Percentiles rank a stretch among this genome's conserved stretches.
phyloP scores from a whole-genome alignment of 53 echinoderm and acorn worm genomes.

The Pentamera pediparva region DNA sequence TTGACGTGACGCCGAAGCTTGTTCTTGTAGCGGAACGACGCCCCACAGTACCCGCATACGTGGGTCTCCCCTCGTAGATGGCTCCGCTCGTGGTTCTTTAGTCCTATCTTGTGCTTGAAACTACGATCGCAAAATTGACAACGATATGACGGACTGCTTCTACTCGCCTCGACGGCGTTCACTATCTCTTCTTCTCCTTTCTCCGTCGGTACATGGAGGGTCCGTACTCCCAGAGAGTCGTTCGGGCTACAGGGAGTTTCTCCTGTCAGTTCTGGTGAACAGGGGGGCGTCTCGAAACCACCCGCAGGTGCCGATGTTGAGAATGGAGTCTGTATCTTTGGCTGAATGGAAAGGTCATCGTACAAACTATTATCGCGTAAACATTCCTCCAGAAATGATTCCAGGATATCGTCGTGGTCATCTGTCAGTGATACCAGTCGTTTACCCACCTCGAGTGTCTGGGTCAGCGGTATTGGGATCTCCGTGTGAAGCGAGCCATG shows the following conservation, averaged over 20 bases:
- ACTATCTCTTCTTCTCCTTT: no score
- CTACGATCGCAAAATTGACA: conserved; percentile 53
- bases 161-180: no score
- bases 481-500: no score
- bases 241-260: neutral
- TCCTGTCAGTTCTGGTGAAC: neutral
- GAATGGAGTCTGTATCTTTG: neutral
- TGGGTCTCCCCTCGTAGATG: conserved; percentile 56
- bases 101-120: conserved; percentile 73
- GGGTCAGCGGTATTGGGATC: no score
- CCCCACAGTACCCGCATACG: conserved; percentile 59
- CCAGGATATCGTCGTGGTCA: neutral
- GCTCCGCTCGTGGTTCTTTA: conserved; percentile 81
- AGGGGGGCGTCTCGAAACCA: neutral
- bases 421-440: neutral
- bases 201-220: neutral
- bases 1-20: conserved; percentile 67
- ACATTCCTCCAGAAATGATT: conserved; percentile 1
- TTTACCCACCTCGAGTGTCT: neutral
- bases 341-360: neutral
- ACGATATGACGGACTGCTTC: no score
- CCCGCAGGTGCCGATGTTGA: neutral
- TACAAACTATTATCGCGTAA: neutral
- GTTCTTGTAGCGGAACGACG: conserved; percentile 73
- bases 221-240: neutral